These are phyloP conservation scores for Crotalus helleri DNA, from an alignment of 2,113 vertebrate genomes.

Conservation along the genomic window DNA sequence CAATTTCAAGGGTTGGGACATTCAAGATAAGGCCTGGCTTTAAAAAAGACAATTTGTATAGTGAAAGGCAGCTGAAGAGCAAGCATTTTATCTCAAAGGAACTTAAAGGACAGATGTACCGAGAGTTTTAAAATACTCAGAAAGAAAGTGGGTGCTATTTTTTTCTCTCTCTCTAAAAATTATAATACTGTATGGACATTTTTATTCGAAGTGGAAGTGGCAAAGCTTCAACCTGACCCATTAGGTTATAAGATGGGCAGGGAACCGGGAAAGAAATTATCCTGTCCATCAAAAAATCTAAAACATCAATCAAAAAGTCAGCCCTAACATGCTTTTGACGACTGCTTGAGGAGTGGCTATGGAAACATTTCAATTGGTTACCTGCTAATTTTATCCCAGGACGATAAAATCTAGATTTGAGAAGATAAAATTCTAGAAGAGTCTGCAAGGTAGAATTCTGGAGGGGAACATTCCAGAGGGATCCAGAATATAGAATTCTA, in stretches of 20 bases:
- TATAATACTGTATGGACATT: not conserved
- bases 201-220: not conserved
- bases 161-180: not conserved
- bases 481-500: not conserved
- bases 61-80: not conserved
- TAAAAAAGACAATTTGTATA: not conserved
- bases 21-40: not conserved
- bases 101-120: no score
- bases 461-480: no score
- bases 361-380: not conserved
- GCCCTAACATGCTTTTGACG: not conserved
- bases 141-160: not conserved
- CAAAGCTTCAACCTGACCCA: not conserved
- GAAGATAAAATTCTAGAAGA: not conserved
- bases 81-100: not conserved
- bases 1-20: not conserved
- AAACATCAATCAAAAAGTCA: not conserved
- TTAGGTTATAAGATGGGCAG: not conserved
- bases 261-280: not conserved
- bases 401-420: not conserved
- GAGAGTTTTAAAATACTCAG: not conserved
- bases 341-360: not conserved
- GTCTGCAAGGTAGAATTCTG: not conserved
- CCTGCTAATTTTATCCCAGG: not conserved
- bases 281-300: not conserved